Base-by-base conservation (phyloP, 2,113 vertebrate species). In the Thalassoma bifasciatum region DNA sequence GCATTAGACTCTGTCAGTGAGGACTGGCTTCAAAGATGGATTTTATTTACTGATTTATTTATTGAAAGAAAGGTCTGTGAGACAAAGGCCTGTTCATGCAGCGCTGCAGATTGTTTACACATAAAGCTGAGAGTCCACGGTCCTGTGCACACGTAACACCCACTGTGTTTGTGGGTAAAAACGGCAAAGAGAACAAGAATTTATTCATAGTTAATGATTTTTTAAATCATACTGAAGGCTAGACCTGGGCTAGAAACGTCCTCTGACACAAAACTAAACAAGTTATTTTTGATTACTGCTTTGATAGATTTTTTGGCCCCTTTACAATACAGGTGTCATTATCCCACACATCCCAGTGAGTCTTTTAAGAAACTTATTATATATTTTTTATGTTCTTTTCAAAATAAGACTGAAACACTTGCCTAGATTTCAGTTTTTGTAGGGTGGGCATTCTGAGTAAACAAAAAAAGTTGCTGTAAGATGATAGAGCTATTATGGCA, bases 1-100 rank as follows among this genome's bases (percentile, higher is more conserved):
- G 57, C 72, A 66, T 69, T 74, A 66, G 53, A 51, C 65, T 44
- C n/a, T 34, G 50, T 77, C 37, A 14, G 49, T 8, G 49, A n/a
- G 4, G 59, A 17, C 71, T 72, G 23, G 19, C 52, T 71, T 75
- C 46, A 70, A 24, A 65, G 37, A 61, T 52, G 17, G 16, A n/a
- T n/a, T 38, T 19, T 21, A 16, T 61, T n/a, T 61, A 10, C 5
- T 26, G 16, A 47, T 19, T 6, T 11, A n/a, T n/a, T 6, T 26
- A 54, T 26, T 10, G 14, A 72, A 46, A 72, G 53, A 16, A 52
- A 49, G n/a, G n/a, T 38, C 66, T 34, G 10, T 30, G 50, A 21
- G 24, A 49, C 54, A 67, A 79, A 62, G 47, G 19, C 8, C 11
- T 9, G 8, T 21, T 63, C 14, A 57, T 73, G 56, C 40, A 56